Base-by-base conservation (phyloP, 2,113 vertebrate species). In the Malurus elegans region DNA sequence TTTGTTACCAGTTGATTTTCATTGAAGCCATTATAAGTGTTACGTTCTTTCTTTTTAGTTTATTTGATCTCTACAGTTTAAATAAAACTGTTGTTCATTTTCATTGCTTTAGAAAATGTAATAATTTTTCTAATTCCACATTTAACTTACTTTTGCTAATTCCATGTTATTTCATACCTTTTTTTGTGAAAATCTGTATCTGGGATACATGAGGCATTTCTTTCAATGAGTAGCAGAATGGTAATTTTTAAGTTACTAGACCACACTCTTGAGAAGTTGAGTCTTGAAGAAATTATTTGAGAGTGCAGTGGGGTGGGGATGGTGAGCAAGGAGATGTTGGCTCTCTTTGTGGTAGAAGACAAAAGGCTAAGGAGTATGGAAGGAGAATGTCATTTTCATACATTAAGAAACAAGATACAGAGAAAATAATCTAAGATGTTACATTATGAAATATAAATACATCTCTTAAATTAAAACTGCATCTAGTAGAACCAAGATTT, bases 1-100 rank as follows among this genome's bases (percentile, higher is more conserved):
- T 96, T 75, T 75, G 64, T 36, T 73, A 85, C 79, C 79, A 89
- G 34, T 72, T 80, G 61, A 40, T 92, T 95, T 95, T 94, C 85
- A 61, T 79, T 76, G 53, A 73, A 82, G 90, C 78, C 4, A n/a
- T 87, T 71, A 24, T 56, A 91, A 65, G 45, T 56, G 44, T 93
- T 93, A 14, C 42, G 28, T 96, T 72, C 36, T 87, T 96, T 96
- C 44, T 83, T 90, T 84, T 75, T 86, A 31, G 62, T 79, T 72
- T 61, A 85, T 92, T 88, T 91, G 4, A 25, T 72, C 12, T 50
- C 13, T 74, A 34, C 4, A 24, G 8, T 44, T 88, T 79, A 70
- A 93, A 40, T 85, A 58, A 76, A 32, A n/a, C 10, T 15, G 2
- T 58, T 72, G 10, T 34, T 26, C 12, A 24, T 80, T 88, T 56